Base-by-base conservation (phyloP, 1,140 invertebrate species). In the Ectropis grisescens region DNA sequence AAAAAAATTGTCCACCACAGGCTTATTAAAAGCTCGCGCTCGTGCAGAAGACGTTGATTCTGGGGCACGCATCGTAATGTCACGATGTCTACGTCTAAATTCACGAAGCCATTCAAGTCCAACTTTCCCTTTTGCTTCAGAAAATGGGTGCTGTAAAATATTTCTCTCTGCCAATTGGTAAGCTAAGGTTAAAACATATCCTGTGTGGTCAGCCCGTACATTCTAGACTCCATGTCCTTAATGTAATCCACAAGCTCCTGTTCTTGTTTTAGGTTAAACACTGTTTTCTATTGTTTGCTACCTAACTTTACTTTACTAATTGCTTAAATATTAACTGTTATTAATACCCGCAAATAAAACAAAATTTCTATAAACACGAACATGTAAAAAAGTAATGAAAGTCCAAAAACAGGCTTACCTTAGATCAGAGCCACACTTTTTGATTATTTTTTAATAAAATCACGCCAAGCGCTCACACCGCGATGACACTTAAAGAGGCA, bases 41-140 rank as follows among this genome's bases (percentile, higher is more conserved):
- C 60, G 39, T 25, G 56, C 52, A 5, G 65, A 16, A 19, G 48
- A 58, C 31, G 55, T 58, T 26, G 55, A 41, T 37, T 67, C 56
- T 31, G 61, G 59, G 6, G 37, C 26, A 13, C 49, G 47, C 7
- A 67, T 14, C 5, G 26, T 11, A 13, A 74, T 19, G 23, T 51
- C 41, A 24, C 57, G 51, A 45, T 58, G 48, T 36, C 58, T 15
- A 28, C 26, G 30, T 31, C 41, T 37, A 38, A 67, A 68, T 15
- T 38, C 47, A 12, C 31, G 30, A 27, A 51, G 47, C 54, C 53
- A 65, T 23, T 54, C 48, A 27, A 59, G 42, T n/a, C 49, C 61
- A 44, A 57, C 53, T 38, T 28, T 51, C 23, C 34, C 44, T n/a
- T 36, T 36, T 11, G 5, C 8, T 40, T 57, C 46, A 37, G 50